phyloP scores from a whole-genome alignment of 2,797 vertebrate genomes.

The Sparus aurata region DNA sequence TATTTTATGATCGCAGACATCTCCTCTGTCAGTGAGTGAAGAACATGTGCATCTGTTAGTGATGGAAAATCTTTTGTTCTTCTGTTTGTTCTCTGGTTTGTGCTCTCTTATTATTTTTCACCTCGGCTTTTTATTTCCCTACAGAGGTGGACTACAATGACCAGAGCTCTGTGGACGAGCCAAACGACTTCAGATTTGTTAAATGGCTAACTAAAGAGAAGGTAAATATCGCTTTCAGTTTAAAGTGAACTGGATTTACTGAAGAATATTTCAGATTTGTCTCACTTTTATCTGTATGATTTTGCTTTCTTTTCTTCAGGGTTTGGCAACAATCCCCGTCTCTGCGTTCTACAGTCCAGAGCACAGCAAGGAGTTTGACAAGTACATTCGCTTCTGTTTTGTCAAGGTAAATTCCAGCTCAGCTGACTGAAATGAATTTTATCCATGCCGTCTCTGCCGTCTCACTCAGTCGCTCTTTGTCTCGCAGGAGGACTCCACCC shows the following conservation, averaged over 20 bases:
- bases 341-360: constrained; percentile 90
- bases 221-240: constrained; percentile 75
- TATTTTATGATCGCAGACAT: constrained; percentile 94
- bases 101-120: not conserved
- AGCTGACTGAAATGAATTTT: too few species aligned
- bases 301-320: constrained; percentile 76
- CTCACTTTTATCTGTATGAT: not conserved
- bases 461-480: not conserved
- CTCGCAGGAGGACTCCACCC: not conserved
- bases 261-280: not conserved
- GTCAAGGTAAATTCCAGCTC: constrained; percentile 88
- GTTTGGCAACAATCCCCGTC: constrained; percentile 91
- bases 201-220: constrained; percentile 96
- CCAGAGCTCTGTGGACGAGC: constrained; percentile 72
- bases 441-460: too few species aligned
- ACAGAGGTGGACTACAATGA: constrained; percentile 87
- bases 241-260: not conserved
- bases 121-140: constrained; percentile 33
- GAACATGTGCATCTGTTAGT: not conserved
- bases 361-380: constrained; percentile 88
- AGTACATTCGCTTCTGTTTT: constrained; percentile 95
- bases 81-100: not conserved
- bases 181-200: constrained; percentile 88
- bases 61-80: not conserved
- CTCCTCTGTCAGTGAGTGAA: constrained; percentile 90